These are phyloP conservation scores for Florisuga fusca DNA, from an alignment of 2,797 vertebrate species.

Conservation along the genomic window DNA sequence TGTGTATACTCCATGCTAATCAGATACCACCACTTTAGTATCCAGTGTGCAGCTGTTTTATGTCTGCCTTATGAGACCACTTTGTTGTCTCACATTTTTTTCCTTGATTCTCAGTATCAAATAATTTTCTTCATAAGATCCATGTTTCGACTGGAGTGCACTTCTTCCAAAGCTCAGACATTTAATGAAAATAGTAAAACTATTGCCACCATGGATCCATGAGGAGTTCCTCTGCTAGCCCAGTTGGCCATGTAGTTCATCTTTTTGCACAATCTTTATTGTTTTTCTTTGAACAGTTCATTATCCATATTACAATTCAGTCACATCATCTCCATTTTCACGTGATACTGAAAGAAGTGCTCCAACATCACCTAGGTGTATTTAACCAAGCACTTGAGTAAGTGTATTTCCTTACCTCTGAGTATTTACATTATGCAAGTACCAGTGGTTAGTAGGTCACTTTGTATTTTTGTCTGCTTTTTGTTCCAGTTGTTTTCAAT, in stretches of 20 bases:
- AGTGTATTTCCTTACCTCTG: not conserved
- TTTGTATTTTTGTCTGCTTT: not conserved
- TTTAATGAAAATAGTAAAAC: not conserved
- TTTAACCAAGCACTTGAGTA: not conserved
- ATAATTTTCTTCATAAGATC: not conserved
- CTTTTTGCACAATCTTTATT: not conserved
- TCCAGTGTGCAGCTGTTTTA: too few species aligned
- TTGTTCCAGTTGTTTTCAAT: not conserved
- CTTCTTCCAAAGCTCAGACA: not conserved
- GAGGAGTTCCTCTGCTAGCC: not conserved
- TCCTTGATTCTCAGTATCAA: not conserved
- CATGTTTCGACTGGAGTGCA: not conserved
- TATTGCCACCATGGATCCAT: not conserved
- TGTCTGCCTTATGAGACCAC: too few species aligned
- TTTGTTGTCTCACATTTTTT: not conserved
- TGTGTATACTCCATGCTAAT: too few species aligned
- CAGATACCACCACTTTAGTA: too few species aligned
- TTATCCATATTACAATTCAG: not conserved
- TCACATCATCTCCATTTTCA: not conserved
- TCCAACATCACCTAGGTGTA: not conserved
- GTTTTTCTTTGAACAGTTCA: not conserved
- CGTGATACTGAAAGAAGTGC: not conserved
- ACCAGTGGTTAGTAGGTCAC: not conserved
- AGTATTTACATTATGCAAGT: not conserved
- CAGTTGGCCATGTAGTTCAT: not conserved